phyloP scores from a whole-genome alignment of 2,797 vertebrate species.

The Hydrophis major region DNA sequence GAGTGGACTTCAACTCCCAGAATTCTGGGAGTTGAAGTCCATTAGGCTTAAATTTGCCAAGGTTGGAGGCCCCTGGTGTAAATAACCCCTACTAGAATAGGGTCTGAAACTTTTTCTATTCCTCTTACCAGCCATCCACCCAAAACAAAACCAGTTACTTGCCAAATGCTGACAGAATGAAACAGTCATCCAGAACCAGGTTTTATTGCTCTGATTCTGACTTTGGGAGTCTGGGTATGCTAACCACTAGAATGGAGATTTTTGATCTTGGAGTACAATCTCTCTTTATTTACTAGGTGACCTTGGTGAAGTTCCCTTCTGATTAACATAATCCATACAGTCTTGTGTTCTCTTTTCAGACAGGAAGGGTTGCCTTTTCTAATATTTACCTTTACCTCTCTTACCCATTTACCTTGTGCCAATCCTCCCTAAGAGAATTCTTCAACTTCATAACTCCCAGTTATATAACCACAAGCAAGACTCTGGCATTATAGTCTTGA shows the following conservation, averaged over 20 bases:
- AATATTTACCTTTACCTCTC: not conserved
- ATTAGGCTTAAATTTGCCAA: too few species aligned
- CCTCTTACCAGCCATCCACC: not conserved
- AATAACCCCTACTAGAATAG: not conserved
- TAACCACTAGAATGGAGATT: not conserved
- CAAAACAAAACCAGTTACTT: not conserved
- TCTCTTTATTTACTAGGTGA: not conserved
- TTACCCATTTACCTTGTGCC: not conserved
- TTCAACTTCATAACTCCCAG: not conserved
- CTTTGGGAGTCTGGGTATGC: not conserved
- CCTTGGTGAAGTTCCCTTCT: not conserved
- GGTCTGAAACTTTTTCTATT: not conserved
- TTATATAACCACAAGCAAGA: not conserved
- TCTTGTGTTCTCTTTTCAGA: not conserved
- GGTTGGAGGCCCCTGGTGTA: not conserved
- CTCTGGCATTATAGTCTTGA: not conserved
- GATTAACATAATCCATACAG: not conserved
- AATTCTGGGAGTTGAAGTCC: too few species aligned
- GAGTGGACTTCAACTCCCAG: too few species aligned
- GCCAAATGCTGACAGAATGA: not conserved
- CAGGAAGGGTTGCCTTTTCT: not conserved
- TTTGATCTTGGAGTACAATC: not conserved
- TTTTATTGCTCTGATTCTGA: conserved; percentile 8
- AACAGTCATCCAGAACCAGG: not conserved
- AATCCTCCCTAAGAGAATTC: not conserved